Percentiles rank a stretch among this genome's conserved stretches.
Conservation (phyloP, 2,113 vertebrate species). For the Paramormyrops kingsleyae region DNA sequence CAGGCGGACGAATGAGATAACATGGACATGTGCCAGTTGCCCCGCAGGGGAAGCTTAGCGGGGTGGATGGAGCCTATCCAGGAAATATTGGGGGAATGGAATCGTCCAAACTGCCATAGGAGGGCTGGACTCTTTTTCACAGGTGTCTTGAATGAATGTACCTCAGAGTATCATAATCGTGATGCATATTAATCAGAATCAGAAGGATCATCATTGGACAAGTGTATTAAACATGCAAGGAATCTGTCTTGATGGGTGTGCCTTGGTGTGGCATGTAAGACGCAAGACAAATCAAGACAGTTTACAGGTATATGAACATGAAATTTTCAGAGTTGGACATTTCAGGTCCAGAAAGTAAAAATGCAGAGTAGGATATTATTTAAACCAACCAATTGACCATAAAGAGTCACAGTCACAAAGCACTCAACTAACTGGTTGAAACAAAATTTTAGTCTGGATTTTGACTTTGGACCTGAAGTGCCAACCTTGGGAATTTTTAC, state of each 20-base stretch:
- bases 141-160: neutral
- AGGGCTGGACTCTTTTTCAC: neutral
- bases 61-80: neutral
- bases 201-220: neutral
- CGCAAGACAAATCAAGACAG: neutral
- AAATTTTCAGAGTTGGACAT: neutral
- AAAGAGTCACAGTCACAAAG: no score
- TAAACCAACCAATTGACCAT: no score
- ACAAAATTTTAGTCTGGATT: no score
- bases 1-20: neutral
- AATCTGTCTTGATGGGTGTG: neutral
- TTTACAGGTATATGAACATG: neutral
- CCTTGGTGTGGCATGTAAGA: neutral
- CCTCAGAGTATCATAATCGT: neutral
- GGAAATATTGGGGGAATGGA: neutral
- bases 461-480: neutral
- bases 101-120: neutral
- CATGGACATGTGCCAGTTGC: neutral
- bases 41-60: neutral
- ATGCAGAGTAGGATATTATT: neutral
- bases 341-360: neutral
- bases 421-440: no score
- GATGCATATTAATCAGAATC: neutral
- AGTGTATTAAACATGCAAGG: neutral
- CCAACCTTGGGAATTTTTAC: neutral